phyloP scores from a whole-genome alignment of 2,797 vertebrate species.

The Pseudotriccus pelzelni region DNA sequence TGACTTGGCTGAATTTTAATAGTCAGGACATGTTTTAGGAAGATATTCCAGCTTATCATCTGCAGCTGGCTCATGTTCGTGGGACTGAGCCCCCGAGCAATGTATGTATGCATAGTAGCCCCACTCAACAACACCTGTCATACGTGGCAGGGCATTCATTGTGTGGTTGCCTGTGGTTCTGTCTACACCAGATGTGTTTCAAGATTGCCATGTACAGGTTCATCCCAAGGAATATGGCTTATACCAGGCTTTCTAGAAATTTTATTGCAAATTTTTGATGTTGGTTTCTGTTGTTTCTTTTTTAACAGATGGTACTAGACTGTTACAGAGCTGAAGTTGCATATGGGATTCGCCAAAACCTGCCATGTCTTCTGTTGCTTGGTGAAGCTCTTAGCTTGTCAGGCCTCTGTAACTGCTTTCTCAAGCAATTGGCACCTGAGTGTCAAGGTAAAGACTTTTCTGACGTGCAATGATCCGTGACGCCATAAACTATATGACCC shows the following conservation, averaged over 20 bases:
- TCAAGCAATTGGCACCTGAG: not conserved
- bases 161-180: not conserved
- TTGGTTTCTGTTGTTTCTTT: not conserved
- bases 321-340: not conserved
- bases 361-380: not conserved
- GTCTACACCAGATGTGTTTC: not conserved
- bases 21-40: not conserved
- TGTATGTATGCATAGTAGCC: not conserved
- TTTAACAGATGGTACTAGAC: not conserved
- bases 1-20: not conserved
- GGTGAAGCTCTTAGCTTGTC: not conserved
- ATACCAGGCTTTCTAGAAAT: not conserved
- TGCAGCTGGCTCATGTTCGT: not conserved
- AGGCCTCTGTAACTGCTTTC: constrained; percentile 11
- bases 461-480: not conserved
- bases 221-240: not conserved
- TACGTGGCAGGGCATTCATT: not conserved
- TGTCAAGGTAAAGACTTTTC: not conserved
- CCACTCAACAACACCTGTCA: not conserved
- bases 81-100: not conserved
- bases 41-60: not conserved
- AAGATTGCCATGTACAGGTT: not conserved
- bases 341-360: not conserved
- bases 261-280: not conserved
- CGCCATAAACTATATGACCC: not conserved